Conservation (phyloP, 2,888 invertebrate genomes). For the Iselma pallidipennis region DNA sequence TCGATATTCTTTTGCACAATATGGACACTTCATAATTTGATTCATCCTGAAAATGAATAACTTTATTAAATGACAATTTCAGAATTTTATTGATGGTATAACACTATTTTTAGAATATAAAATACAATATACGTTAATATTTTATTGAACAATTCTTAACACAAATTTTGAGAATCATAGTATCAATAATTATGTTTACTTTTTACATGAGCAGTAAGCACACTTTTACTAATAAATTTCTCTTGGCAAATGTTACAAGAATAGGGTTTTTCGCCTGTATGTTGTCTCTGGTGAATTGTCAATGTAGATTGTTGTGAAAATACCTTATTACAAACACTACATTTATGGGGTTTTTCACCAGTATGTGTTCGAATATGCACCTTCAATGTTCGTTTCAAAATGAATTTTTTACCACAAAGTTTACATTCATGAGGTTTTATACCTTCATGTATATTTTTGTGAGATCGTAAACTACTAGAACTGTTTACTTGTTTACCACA, state of each 20-base stretch:
- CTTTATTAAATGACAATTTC: not conserved
- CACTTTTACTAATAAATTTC: constrained; percentile 3
- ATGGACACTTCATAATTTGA: not conserved
- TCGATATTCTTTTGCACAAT: not conserved
- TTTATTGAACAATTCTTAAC: not conserved
- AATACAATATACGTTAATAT: not conserved
- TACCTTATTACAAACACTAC: constrained; percentile 46
- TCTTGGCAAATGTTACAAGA: constrained; percentile 6
- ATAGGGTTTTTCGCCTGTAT: constrained; percentile 12
- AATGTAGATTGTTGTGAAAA: constrained; percentile 58
- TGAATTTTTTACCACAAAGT: constrained; percentile 50
- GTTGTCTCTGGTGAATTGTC: constrained; percentile 48
- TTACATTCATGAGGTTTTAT: constrained; percentile 56
- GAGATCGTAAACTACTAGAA: constrained; percentile 41
- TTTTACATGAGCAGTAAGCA: not conserved
- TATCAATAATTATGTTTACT: too few relatives aligned
- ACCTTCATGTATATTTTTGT: constrained; percentile 46
- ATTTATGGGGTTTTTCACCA: constrained; percentile 56
- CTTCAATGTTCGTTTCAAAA: too few relatives aligned
- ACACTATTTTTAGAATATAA: not conserved
- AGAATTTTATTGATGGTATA: not conserved
- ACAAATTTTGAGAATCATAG: not conserved
- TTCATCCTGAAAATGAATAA: not conserved
- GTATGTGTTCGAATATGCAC: too few relatives aligned
- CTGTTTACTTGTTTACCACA: constrained; percentile 45